phyloP scores from a whole-genome alignment of 2,888 invertebrate species.

The Dolichopus griseipennis region DNA sequence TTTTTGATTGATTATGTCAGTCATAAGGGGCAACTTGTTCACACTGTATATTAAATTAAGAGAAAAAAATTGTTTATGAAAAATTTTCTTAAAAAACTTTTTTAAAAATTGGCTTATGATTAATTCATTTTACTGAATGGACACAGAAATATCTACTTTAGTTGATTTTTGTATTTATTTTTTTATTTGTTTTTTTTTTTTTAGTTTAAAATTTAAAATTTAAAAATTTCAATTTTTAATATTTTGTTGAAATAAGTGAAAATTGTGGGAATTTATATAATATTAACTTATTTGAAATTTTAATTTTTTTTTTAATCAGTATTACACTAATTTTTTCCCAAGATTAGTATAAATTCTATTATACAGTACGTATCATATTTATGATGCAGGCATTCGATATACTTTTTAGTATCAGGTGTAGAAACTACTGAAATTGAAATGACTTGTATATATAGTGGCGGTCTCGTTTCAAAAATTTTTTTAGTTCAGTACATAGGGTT shows the following conservation, averaged over 20 bases:
- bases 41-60: conserved; percentile 1
- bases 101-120: background rate
- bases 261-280: background rate
- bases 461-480: too few species aligned
- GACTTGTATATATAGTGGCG: too few species aligned
- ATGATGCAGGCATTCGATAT: too few species aligned
- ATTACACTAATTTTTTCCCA: background rate
- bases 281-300: background rate
- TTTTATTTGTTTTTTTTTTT: too few species aligned
- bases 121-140: background rate
- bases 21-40: conserved; percentile 6
- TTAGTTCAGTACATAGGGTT: too few species aligned
- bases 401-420: too few species aligned
- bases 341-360: too few species aligned
- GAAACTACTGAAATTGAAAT: too few species aligned
- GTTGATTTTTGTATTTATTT: too few species aligned
- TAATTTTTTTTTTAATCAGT: background rate
- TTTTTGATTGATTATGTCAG: background rate
- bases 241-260: background rate
- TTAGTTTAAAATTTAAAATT: background rate
- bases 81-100: background rate
- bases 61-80: background rate
- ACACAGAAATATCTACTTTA: too few species aligned
- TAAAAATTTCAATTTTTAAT: background rate
- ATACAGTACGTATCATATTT: too few species aligned